Percentiles rank a stretch among this genome's conserved stretches.
Evolutionary conservation across 2,113 vertebrate species (phyloP).

Genomic region (Lonchura striata): DNA sequence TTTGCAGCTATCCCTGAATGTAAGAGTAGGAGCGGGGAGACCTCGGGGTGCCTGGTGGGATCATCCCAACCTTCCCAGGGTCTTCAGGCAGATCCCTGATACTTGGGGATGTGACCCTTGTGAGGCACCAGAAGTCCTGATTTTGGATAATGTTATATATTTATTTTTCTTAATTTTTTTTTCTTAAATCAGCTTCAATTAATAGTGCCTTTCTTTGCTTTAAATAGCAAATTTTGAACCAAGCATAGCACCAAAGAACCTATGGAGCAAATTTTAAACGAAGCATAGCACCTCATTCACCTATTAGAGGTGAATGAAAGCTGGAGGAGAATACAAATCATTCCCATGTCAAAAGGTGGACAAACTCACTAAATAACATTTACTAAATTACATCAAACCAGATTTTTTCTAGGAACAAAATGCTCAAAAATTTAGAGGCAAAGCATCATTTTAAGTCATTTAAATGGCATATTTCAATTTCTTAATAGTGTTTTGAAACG

Average conservation of each 20-base stretch:
- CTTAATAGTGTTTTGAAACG: not conserved
- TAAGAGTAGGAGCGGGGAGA: not conserved
- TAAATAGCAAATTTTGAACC: not conserved
- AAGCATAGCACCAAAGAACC: not conserved
- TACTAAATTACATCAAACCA: not conserved
- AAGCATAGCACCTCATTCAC: not conserved
- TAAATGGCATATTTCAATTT: not conserved
- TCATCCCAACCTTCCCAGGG: not conserved
- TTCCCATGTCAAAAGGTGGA: not conserved
- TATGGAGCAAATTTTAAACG: not conserved
- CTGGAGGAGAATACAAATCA: not conserved
- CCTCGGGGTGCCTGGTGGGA: not conserved
- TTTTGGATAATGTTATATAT: not conserved
- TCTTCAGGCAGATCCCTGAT: not conserved
- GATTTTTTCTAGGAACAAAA: not conserved
- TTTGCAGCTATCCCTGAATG: not conserved
- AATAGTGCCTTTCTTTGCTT: not conserved
- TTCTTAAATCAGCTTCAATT: fast-evolving
- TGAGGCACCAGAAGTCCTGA: not conserved
- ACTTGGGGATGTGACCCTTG: not conserved
- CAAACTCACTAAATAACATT: not conserved
- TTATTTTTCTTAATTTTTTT: fast-evolving
- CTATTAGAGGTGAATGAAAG: not conserved
- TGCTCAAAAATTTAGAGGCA: not conserved
- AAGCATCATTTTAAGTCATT: not conserved